These are phyloP conservation scores for Malachius bipustulatus DNA, from an alignment of 2,888 invertebrate species.

Conservation along the genomic window DNA sequence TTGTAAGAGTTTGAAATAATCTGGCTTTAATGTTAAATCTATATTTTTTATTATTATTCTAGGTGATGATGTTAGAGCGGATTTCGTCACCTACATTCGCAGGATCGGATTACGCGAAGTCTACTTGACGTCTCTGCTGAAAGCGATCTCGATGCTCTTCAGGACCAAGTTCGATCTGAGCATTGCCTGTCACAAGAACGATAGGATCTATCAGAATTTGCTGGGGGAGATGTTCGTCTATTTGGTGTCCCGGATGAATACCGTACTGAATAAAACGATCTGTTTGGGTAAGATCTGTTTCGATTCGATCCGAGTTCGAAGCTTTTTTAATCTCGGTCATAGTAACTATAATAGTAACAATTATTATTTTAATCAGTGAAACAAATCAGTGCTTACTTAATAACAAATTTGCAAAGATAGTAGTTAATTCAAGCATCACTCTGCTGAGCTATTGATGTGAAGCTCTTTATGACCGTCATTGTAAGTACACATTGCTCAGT, in stretches of 20 bases:
- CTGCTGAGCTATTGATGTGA: too few relatives aligned
- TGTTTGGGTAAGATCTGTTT: too few relatives aligned
- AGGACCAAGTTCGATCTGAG: constrained; percentile 21
- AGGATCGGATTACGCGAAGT: constrained; percentile 24
- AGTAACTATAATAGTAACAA: too few relatives aligned
- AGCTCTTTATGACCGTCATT: too few relatives aligned
- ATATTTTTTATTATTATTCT: constrained; percentile 4
- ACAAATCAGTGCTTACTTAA: too few relatives aligned
- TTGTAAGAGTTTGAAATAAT: too few relatives aligned
- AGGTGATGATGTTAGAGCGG: constrained; percentile 15
- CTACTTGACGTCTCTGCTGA: constrained; percentile 26
- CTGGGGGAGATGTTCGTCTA: constrained; percentile 28
- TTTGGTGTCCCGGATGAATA: constrained; percentile 26
- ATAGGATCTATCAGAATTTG: constrained; percentile 22
- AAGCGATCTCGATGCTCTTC: constrained; percentile 23
- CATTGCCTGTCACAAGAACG: constrained; percentile 16
- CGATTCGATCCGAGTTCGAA: too few relatives aligned
- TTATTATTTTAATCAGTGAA: too few relatives aligned
- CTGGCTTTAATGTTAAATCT: neutral
- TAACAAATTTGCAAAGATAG: too few relatives aligned
- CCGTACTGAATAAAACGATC: neutral
- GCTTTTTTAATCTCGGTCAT: too few relatives aligned
- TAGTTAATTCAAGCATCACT: too few relatives aligned
- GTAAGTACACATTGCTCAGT: too few relatives aligned
- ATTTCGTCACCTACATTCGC: constrained; percentile 23